Evolutionary conservation across 92 coral and sea anemone genomes (phyloP), one percentile per base, ranked within the genome.

Genomic region (Siderastrea radians): DNA sequence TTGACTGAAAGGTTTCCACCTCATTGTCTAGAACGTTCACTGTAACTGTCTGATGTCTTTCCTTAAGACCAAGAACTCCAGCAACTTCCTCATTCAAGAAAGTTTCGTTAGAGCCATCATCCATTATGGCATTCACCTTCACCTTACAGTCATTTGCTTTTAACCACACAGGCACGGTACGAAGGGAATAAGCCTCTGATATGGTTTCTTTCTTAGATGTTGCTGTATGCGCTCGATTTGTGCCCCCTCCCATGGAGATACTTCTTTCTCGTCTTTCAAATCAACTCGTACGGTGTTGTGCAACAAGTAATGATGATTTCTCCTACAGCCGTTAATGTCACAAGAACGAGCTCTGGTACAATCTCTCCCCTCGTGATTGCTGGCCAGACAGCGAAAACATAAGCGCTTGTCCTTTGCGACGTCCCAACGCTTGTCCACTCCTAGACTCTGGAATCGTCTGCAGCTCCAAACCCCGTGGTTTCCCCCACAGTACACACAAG

Each of bases 161-260:
- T 26, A 26, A 26, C 38, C 38, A 26, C 38, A 26, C 38, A 26
- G 38, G 38, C 38, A 26, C 74, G 10, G 90, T 86, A 11, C 87
- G 69, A 19, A 86, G 61, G 14, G 90, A 85, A 80, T 26, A 38
- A 13, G 80, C 48, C 68, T 90, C 93, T 1, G 75, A 45, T 75
- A 74, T 49, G 8, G 84, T 68, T 26, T 63, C 84, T 26, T 60
- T 17, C 69, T 55, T 77, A 54, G 74, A 68, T 16, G 89, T 79
- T 63, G 75, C 55, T 68, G 49, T 69, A 13, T 71, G 49, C 10
- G 64, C n/a, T 1, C 48, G 47, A 16, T 64, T 45, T 65, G 70
- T 55, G 81, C 92, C 92, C 84, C 88, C 89, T 89, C 88, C 92
- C 92, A 61, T 82, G 88, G 47, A 49, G 61, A 52, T n/a, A 68